These are phyloP conservation scores for Enoplosus armatus DNA, from an alignment of 2,797 vertebrate genomes.

Conservation along the genomic window DNA sequence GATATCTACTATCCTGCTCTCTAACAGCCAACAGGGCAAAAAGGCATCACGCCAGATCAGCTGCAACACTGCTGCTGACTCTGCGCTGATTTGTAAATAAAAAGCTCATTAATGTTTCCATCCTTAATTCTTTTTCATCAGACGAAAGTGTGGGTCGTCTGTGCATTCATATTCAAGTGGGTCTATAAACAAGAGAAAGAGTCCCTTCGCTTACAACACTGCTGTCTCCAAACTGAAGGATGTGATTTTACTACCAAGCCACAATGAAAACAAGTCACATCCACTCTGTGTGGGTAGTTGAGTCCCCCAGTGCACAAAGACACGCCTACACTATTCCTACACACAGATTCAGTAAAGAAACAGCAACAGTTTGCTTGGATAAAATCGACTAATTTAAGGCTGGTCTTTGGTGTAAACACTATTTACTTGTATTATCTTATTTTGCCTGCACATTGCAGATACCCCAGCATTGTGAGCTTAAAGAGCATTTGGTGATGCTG, in stretches of 20 bases:
- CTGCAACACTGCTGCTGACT: constrained; percentile 16
- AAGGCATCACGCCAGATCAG: constrained; percentile 28
- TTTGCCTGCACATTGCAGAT: constrained; percentile 1
- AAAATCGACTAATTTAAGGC: background rate
- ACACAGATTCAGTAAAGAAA: background rate
- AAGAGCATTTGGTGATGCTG: background rate
- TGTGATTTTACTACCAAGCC: constrained; percentile 42
- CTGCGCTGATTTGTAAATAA: constrained; percentile 18
- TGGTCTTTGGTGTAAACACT: background rate
- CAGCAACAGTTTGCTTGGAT: constrained; percentile 66
- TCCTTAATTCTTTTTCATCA: background rate
- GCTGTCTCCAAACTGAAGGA: constrained; percentile 25
- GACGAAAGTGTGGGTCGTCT: background rate
- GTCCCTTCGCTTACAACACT: background rate
- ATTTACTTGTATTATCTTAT: background rate
- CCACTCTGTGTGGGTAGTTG: constrained; percentile 25
- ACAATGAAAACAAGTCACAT: constrained; percentile 43
- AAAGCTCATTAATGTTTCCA: background rate
- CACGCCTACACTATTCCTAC: constrained; percentile 48
- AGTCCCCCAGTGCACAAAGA: constrained; percentile 33
- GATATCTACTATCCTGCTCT: constrained; percentile 20
- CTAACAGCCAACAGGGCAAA: constrained; percentile 19
- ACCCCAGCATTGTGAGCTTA: background rate
- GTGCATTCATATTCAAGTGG: background rate
- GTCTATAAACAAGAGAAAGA: background rate